Conservation (phyloP, 2,888 invertebrate genomes). For the Opisthograptis luteolata region DNA sequence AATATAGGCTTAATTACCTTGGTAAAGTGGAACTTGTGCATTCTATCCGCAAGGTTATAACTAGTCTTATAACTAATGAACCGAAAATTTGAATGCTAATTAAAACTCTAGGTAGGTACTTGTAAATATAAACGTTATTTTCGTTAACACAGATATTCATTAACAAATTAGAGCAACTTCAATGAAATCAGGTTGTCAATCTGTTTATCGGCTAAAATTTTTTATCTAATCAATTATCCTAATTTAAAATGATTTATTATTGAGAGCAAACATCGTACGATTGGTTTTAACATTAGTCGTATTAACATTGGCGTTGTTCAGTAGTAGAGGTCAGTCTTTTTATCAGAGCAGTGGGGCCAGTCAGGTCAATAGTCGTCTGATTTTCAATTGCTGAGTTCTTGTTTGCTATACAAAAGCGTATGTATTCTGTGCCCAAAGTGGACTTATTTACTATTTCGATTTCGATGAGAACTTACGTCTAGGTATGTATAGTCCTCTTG, state of each 20-base stretch:
- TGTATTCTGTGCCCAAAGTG: too few relatives aligned
- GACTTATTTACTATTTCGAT: neutral
- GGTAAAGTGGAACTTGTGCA: slow-evolving; percentile 14
- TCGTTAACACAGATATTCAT: neutral
- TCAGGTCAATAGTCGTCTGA: slow-evolving; percentile 69
- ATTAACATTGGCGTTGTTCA: slow-evolving; percentile 31
- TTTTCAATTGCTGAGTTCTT: slow-evolving; percentile 41
- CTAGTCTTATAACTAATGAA: slow-evolving; percentile 6
- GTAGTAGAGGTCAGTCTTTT: slow-evolving; percentile 50
- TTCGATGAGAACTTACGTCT: too few relatives aligned
- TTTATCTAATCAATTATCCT: slow-evolving; percentile 33
- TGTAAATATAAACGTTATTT: neutral
- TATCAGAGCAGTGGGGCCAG: slow-evolving; percentile 57
- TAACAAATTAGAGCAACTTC: neutral
- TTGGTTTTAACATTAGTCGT: slow-evolving; percentile 11
- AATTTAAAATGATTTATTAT: slow-evolving; percentile 26
- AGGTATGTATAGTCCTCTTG: too few relatives aligned
- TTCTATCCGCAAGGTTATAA: slow-evolving; percentile 17
- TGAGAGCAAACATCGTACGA: slow-evolving; percentile 6
- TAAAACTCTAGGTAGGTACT: too few relatives aligned
- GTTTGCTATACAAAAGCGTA: neutral
- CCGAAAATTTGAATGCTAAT: neutral
- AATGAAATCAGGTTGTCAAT: slow-evolving; percentile 13
- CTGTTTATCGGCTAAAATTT: slow-evolving; percentile 8
- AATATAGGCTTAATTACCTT: slow-evolving; percentile 17